A percentile compares a stretch with the other conserved stretches of the same genome.
Conservation (phyloP, 2,888 invertebrate species). For the Drosophila meridiana region DNA sequence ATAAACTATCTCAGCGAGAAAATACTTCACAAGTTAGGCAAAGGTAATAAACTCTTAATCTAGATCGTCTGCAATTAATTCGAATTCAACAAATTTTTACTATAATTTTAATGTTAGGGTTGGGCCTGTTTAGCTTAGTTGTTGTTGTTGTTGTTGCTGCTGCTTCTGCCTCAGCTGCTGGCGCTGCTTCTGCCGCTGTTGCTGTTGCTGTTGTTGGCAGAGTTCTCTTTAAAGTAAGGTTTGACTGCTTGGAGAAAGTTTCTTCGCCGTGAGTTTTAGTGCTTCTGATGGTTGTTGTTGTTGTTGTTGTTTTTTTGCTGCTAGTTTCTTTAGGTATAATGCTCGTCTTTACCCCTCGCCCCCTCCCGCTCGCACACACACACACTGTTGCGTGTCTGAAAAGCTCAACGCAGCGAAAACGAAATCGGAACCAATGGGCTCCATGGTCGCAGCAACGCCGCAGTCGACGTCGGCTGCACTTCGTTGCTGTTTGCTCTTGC, state of each 20-base stretch:
- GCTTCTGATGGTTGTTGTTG: constrained; percentile 49
- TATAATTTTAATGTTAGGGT: constrained; percentile 8
- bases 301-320: constrained; percentile 24
- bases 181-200: neutral
- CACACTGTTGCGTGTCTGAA: constrained; percentile 47
- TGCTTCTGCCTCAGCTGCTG: neutral
- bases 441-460: constrained; percentile 33
- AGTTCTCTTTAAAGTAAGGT: constrained; percentile 65
- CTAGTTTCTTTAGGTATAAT: constrained; percentile 35
- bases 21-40: neutral
- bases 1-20: neutral
- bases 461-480: constrained; percentile 5
- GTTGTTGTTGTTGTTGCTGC: constrained; percentile 14
- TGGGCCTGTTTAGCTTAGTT: constrained; percentile 19
- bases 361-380: constrained; percentile 34
- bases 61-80: constrained; percentile 7
- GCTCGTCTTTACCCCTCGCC: constrained; percentile 30
- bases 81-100: constrained; percentile 2
- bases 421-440: constrained; percentile 58
- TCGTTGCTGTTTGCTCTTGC: constrained; percentile 22
- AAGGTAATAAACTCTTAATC: neutral
- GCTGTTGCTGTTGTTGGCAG: neutral
- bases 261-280: constrained; percentile 59
- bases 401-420: constrained; percentile 56
- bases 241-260: constrained; percentile 68